These are phyloP conservation scores for Excalfactoria chinensis DNA, from an alignment of 2,113 vertebrate genomes.

Conservation along the genomic window DNA sequence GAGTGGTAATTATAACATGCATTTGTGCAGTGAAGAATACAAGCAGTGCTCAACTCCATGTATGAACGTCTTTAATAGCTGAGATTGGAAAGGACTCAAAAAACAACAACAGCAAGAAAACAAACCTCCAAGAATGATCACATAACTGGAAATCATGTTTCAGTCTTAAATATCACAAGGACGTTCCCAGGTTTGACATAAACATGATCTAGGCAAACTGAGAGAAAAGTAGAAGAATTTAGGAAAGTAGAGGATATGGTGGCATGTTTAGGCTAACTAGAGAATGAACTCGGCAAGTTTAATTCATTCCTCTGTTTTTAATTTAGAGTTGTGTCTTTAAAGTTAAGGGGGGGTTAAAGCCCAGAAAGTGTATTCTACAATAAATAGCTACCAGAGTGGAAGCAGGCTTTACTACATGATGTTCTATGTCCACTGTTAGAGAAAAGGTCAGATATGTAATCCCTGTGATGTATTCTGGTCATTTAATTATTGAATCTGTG, in stretches of 20 bases:
- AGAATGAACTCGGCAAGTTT: not conserved
- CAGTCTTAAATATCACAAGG: not conserved
- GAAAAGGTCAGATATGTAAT: not conserved
- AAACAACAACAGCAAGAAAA: not conserved
- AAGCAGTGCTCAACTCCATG: not conserved
- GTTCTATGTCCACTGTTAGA: not conserved
- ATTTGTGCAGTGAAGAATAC: not conserved
- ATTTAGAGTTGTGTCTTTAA: not conserved
- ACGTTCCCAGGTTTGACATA: not conserved
- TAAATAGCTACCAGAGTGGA: not conserved
- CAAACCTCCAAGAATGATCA: not conserved
- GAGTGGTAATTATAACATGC: not conserved
- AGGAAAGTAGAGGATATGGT: not conserved
- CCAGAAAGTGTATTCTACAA: not conserved
- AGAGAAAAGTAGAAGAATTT: not conserved
- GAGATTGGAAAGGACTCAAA: not conserved
- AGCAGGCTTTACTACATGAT: not conserved
- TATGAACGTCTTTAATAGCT: not conserved
- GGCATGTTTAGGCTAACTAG: not conserved
- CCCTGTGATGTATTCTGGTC: fast-evolving
- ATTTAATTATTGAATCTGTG: not conserved
- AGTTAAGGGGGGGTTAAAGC: not conserved
- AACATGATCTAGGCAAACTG: not conserved
- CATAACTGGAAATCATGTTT: not conserved
- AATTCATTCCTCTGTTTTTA: not conserved